Conservation (phyloP, 2,113 vertebrate species). For the Pheucticus melanocephalus region DNA sequence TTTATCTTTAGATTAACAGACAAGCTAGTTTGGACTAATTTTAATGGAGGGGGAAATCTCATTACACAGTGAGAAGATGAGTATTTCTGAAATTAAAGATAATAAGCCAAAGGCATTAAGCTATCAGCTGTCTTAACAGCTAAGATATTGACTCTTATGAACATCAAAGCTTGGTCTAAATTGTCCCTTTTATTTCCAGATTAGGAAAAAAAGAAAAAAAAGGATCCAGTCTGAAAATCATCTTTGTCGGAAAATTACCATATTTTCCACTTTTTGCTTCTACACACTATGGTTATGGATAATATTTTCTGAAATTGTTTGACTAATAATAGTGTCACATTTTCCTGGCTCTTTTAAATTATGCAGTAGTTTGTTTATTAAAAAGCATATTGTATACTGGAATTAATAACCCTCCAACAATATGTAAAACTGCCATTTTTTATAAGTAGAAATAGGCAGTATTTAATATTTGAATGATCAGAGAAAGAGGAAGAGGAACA, state of each 20-base stretch:
- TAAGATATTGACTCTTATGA: conserved; percentile 27
- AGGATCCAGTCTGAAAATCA: neutral
- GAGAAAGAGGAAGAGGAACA: neutral
- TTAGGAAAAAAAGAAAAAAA: neutral
- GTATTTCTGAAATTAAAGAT: conserved; percentile 38
- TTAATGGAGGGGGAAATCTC: neutral
- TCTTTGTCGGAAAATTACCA: neutral
- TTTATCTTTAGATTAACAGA: neutral
- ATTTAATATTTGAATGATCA: neutral
- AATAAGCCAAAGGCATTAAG: conserved; percentile 44
- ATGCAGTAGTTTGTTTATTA: neutral
- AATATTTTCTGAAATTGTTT: neutral
- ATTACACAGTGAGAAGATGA: conserved; percentile 14
- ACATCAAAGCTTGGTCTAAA: conserved; percentile 46
- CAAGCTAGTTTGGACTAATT: neutral
- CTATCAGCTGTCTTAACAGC: conserved; percentile 26
- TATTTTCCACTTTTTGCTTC: neutral
- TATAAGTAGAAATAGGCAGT: neutral
- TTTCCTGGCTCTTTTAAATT: neutral
- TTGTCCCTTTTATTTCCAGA: neutral
- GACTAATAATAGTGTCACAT: neutral
- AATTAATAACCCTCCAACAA: neutral
- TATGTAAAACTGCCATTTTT: neutral
- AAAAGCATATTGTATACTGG: neutral
- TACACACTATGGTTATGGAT: neutral